These are phyloP conservation scores for Drosophila paramelanica DNA, from an alignment of 2,888 invertebrate species.

Conservation along the genomic window DNA sequence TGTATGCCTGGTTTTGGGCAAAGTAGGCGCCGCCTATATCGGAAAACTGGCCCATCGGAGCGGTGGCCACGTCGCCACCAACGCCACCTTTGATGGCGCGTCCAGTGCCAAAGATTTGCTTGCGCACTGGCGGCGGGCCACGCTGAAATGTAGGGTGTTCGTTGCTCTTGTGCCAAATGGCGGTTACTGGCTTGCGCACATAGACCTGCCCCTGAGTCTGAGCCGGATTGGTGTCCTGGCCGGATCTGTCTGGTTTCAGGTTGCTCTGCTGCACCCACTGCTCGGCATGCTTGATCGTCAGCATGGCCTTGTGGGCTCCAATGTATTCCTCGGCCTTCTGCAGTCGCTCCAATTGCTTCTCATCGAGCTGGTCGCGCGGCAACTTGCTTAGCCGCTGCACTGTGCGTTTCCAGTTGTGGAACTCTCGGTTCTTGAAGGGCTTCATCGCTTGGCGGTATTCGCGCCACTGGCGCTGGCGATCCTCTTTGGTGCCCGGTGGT, in stretches of 20 bases:
- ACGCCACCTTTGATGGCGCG: conserved; percentile 68
- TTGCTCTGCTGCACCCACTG: conserved; percentile 71
- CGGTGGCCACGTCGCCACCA: conserved; percentile 22
- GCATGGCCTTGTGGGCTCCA: conserved; percentile 69
- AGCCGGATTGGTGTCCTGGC: background rate
- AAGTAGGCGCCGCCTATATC: conserved; percentile 29
- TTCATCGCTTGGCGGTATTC: conserved; percentile 81
- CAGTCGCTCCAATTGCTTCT: conserved; percentile 66
- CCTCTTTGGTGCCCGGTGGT: conserved; percentile 71
- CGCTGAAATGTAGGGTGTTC: conserved; percentile 29
- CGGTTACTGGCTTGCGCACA: conserved; percentile 48
- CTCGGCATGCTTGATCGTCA: conserved; percentile 72
- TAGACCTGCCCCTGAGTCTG: conserved; percentile 50
- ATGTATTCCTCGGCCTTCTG: conserved; percentile 73
- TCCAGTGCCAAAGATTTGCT: conserved; percentile 56
- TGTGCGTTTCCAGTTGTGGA: conserved; percentile 75
- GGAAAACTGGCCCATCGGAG: conserved; percentile 31
- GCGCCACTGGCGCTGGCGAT: conserved; percentile 73
- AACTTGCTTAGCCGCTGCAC: conserved; percentile 78
- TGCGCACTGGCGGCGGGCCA: conserved; percentile 8
- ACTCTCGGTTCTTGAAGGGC: conserved; percentile 81
- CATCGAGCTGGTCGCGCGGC: conserved; percentile 66
- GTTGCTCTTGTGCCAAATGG: conserved; percentile 45
- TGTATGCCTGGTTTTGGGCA: conserved; percentile 24
- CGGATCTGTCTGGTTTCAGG: conserved; percentile 1